A percentile compares a stretch with the other conserved stretches of the same genome.
Conservation (phyloP, 2,888 invertebrate genomes). For the Lamproptera curius region DNA sequence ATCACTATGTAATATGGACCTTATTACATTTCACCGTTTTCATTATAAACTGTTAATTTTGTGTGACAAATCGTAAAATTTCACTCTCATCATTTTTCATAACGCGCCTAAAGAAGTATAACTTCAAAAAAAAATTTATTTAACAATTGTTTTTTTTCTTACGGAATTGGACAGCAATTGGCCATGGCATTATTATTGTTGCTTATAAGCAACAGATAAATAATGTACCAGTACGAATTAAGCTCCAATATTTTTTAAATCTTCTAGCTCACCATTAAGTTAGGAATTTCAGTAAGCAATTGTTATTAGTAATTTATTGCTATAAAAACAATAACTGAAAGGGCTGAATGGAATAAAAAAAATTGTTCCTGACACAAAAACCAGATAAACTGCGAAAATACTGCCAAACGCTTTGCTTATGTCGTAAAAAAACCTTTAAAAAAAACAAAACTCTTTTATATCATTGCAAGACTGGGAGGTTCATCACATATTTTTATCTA, state of each 20-base stretch:
- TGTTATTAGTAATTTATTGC: background rate
- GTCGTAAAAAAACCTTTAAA: constrained; percentile 3
- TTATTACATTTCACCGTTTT: too few relatives aligned
- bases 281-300: background rate
- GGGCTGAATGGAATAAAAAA: constrained; percentile 6
- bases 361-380: constrained; percentile 11
- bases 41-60: too few relatives aligned
- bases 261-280: constrained; percentile 6
- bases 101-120: too few relatives aligned
- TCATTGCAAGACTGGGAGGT: too few relatives aligned
- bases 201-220: constrained; percentile 13
- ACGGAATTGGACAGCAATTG: constrained; percentile 10
- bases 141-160: background rate
- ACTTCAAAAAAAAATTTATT: background rate
- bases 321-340: too few relatives aligned
- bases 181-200: too few relatives aligned
- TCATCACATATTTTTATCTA: too few relatives aligned
- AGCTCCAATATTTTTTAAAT: constrained; percentile 9
- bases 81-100: too few relatives aligned
- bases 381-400: constrained; percentile 10
- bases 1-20: too few relatives aligned
- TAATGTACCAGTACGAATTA: constrained; percentile 1
- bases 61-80: too few relatives aligned
- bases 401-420: constrained; percentile 9
- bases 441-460: too few relatives aligned